Evolutionary conservation across 1,140 invertebrate species (phyloP).

Genomic region (Dreissena rostriformis): DNA sequence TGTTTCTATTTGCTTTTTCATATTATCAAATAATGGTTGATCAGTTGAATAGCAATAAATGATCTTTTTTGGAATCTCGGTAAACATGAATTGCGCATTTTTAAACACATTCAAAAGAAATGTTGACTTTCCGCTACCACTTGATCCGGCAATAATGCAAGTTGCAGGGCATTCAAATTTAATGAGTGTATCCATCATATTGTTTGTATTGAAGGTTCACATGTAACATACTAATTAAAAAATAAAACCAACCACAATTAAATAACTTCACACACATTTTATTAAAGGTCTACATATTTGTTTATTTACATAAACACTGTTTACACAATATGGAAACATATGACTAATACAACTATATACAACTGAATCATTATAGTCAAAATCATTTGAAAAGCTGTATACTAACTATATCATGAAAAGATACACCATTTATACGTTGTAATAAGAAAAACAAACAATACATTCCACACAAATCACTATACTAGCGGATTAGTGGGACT

Average conservation of each 20-base stretch:
- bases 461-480: constrained; percentile 50
- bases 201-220: no score
- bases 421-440: constrained; percentile 32
- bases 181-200: constrained; percentile 14
- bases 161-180: constrained; percentile 43
- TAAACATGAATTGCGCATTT: constrained; percentile 29
- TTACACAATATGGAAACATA: constrained; percentile 6
- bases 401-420: constrained; percentile 38
- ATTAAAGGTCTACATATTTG: constrained; percentile 43
- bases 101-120: no score
- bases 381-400: constrained; percentile 40
- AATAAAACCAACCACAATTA: no score
- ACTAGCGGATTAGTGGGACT: no score
- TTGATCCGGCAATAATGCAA: constrained; percentile 31
- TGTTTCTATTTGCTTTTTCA: constrained; percentile 11
- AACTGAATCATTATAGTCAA: constrained; percentile 35
- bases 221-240: no score
- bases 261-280: constrained; percentile 35
- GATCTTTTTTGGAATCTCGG: constrained; percentile 14
- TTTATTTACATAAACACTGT: not conserved
- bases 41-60: constrained; percentile 16
- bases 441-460: constrained; percentile 55
- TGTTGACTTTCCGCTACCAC: constrained; percentile 37
- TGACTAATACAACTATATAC: constrained; percentile 20
- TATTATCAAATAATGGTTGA: constrained; percentile 34